Base-by-base conservation (phyloP, 2,888 invertebrate genomes). In the Nomada fucata region DNA sequence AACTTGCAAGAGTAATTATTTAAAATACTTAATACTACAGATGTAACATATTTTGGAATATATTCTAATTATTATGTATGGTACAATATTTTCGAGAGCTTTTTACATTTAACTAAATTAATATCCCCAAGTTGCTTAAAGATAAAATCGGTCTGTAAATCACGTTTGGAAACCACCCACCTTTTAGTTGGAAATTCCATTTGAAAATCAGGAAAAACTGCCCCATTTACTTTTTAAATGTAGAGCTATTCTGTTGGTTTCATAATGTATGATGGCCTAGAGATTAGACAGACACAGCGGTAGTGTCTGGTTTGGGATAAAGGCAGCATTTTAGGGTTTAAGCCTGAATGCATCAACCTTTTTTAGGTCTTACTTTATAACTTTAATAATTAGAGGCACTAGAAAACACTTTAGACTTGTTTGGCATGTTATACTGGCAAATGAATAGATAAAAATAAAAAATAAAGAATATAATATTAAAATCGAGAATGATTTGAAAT, bases 271-370 rank as follows among this genome's bases (percentile, higher is more conserved):
- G 89, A 88, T 84, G 85, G 91, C 92, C 90, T 92, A 91, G 88
- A 90, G 87, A 92, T 92, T 91, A 92, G 92, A 92, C 92, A 92
- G 92, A 92, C 92, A 92, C 92, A 92, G 92, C 91, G 90, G 90
- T 88, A 76, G 91, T 91, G 91, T 91, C 91, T 91, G 91, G 86
- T 88, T 86, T 89, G 92, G 92, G 91, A 92, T 85, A 92, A 88
- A 92, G 92, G 92, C 92, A 92, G 92, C 92, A 92, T 90, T 92
- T 92, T 91, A 91, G 87, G 89, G 90, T 91, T 91, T 90, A 91
- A 91, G 90, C 92, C 91, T 89, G 91, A 90, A 88, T 91, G 92
- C 91, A 92, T 91, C 92, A 85, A 83, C 85, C 83, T 82, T 71
- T 20, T 77, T 86, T 89, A 90, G 89, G 88, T 89, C 89, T 85